phyloP scores from a whole-genome alignment of 2,797 vertebrate species.

The Muscicapa striata region DNA sequence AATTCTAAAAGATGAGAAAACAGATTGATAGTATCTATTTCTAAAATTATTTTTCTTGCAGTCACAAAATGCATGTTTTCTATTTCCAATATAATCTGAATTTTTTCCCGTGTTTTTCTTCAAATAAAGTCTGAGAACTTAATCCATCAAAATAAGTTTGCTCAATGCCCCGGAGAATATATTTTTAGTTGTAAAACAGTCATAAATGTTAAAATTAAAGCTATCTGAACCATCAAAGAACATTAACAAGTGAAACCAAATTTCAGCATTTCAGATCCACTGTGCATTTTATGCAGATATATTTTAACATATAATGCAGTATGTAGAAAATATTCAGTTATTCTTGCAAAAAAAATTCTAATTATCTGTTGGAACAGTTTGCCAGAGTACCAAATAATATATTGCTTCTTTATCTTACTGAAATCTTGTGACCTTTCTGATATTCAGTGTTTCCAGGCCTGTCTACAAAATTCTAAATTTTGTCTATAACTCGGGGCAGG shows the following conservation, averaged over 20 bases:
- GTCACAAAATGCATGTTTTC: background rate
- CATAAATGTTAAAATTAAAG: background rate
- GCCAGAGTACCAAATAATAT: background rate
- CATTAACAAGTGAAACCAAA: background rate
- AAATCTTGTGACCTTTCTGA: background rate
- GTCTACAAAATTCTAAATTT: background rate
- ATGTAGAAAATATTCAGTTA: background rate
- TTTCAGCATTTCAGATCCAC: background rate
- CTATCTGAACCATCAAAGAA: background rate
- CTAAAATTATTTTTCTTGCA: constrained; percentile 46
- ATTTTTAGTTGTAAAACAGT: background rate
- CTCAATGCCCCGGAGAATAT: background rate
- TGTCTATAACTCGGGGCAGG: background rate
- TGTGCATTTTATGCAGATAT: background rate
- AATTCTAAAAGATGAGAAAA: constrained; percentile 51
- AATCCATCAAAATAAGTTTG: constrained; percentile 27
- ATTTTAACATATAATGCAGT: background rate
- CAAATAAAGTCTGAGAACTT: constrained; percentile 5
- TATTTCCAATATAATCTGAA: background rate
- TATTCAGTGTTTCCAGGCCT: background rate
- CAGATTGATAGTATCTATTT: constrained; percentile 22
- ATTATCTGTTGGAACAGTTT: background rate
- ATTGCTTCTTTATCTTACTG: background rate
- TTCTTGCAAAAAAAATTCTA: background rate
- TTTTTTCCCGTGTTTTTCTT: constrained; percentile 1